phyloP scores from a whole-genome alignment of 2,888 invertebrate species.

The Cerceris rybyensis region DNA sequence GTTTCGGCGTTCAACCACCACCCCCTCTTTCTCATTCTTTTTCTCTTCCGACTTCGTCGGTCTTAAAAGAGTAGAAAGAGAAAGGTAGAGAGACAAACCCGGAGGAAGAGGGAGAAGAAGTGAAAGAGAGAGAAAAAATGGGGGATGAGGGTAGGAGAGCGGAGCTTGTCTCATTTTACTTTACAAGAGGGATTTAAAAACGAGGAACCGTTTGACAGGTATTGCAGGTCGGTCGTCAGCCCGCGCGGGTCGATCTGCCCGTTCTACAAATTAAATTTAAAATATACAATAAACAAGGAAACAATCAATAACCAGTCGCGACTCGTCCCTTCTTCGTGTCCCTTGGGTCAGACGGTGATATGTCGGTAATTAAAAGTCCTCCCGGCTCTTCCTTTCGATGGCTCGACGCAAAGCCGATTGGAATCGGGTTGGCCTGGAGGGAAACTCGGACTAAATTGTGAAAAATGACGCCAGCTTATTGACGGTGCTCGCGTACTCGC shows the following conservation, averaged over 20 bases:
- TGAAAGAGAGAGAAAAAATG: constrained; percentile 9
- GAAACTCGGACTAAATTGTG: constrained; percentile 63
- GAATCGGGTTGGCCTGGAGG: constrained; percentile 1
- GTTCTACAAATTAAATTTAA: constrained; percentile 79
- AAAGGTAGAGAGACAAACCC: constrained; percentile 7
- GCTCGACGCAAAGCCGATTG: constrained; percentile 18
- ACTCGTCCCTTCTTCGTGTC: constrained; percentile 45
- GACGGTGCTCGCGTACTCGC: constrained; percentile 21
- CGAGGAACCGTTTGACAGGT: constrained; percentile 81
- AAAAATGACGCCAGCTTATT: constrained; percentile 65
- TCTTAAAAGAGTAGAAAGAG: constrained; percentile 25
- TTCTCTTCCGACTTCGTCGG: not conserved
- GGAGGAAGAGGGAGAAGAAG: not conserved
- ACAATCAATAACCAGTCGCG: constrained; percentile 77
- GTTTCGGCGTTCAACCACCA: constrained; percentile 43
- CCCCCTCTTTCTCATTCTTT: constrained; percentile 23
- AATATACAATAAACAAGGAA: constrained; percentile 81
- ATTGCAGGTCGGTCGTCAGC: constrained; percentile 72
- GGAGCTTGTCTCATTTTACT: constrained; percentile 79
- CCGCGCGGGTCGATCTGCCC: constrained; percentile 33
- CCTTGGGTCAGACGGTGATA: constrained; percentile 65
- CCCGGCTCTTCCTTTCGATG: constrained; percentile 24
- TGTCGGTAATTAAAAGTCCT: constrained; percentile 76
- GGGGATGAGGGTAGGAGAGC: constrained; percentile 20
- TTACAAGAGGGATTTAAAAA: constrained; percentile 81